phyloP scores from a whole-genome alignment of 2,797 vertebrate species.

The Centropyge bicolor region DNA sequence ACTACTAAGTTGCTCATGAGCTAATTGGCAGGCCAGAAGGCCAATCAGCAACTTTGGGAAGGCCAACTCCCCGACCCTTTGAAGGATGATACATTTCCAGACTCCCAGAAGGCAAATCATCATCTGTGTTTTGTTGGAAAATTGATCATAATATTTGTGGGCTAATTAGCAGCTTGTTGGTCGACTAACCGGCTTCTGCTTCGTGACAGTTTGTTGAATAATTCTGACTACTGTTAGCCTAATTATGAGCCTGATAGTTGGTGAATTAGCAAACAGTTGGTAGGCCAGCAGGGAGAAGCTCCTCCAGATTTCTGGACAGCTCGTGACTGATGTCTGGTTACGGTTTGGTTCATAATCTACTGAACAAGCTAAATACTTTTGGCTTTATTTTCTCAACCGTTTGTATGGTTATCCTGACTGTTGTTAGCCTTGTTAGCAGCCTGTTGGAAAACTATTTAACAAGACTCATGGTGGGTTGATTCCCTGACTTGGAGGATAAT shows the following conservation, averaged over 20 bases:
- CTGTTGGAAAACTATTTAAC: neutral
- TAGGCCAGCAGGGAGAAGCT: neutral
- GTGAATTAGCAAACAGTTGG: too few relatives aligned
- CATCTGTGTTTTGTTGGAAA: neutral
- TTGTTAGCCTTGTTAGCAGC: neutral
- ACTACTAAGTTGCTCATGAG: neutral
- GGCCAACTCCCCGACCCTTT: neutral
- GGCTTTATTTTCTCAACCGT: neutral
- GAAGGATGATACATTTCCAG: neutral
- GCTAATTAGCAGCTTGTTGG: neutral
- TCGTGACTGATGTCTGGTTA: neutral
- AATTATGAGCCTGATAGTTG: too few relatives aligned
- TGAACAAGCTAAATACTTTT: neutral
- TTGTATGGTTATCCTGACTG: neutral
- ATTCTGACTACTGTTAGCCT: neutral
- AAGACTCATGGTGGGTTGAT: neutral
- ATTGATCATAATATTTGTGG: neutral
- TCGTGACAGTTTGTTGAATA: neutral
- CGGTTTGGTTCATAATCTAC: too few relatives aligned
- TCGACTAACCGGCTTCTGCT: neutral
- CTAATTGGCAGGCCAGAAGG: slow-evolving; percentile 5
- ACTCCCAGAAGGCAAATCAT: neutral
- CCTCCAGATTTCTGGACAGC: neutral
- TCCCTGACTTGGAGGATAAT: neutral
- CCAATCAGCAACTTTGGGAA: slow-evolving; percentile 1